These are phyloP conservation scores for Drosophila dives DNA, from an alignment of 2,888 invertebrate species.

Conservation along the genomic window DNA sequence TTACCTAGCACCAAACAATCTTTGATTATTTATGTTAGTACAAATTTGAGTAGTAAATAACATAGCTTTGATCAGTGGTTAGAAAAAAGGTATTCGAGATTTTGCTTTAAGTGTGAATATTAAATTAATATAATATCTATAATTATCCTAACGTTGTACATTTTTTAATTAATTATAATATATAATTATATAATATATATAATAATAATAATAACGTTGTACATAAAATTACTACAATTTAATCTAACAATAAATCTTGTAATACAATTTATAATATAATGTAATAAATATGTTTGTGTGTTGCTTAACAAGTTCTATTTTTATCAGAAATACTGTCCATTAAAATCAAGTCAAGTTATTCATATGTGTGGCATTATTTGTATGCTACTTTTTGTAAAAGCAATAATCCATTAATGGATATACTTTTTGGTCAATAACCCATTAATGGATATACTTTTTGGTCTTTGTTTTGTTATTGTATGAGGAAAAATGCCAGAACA, in stretches of 20 bases:
- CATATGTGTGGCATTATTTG: background rate
- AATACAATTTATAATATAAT: no score
- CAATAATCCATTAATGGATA: constrained; percentile 35
- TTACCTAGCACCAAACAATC: background rate
- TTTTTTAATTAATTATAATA: no score
- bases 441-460: constrained; percentile 1
- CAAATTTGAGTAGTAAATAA: background rate
- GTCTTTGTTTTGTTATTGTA: background rate
- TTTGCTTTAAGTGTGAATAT: background rate
- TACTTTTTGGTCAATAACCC: background rate
- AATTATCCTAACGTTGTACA: background rate
- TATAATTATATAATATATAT: no score
- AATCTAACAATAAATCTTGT: background rate
- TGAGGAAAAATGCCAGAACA: constrained; percentile 1
- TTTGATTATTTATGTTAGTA: background rate
- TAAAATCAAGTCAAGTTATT: constrained; percentile 4
- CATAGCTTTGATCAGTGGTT: background rate
- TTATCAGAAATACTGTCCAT: constrained; percentile 6
- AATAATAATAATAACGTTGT: no score
- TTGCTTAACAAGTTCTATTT: background rate
- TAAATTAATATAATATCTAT: background rate
- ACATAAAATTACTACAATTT: background rate
- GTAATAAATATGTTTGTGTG: no score
- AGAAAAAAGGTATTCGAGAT: background rate
- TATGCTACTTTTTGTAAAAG: constrained; percentile 11